A percentile compares a stretch with the other conserved stretches of the same genome.
phyloP scores from a whole-genome alignment of 2,797 vertebrate species.

The Thunnus albacares region DNA sequence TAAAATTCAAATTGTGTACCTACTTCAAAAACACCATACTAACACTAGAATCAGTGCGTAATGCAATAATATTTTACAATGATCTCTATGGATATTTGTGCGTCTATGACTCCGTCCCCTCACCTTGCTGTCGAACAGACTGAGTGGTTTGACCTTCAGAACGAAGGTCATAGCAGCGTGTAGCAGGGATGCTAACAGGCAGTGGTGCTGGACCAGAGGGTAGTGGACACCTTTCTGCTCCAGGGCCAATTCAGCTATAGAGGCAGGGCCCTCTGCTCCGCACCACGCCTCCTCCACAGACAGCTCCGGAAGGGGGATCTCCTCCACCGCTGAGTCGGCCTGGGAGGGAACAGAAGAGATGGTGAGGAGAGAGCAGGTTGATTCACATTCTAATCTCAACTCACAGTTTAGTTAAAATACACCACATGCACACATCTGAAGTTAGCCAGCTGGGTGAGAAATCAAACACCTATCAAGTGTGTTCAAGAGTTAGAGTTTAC shows the following conservation, averaged over 20 bases:
- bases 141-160: constrained; percentile 92
- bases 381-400: neutral
- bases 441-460: neutral
- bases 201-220: constrained; percentile 96
- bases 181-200: constrained; percentile 90
- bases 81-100: neutral
- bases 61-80: too few relatives aligned
- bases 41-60: too few relatives aligned
- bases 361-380: neutral
- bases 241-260: constrained; percentile 94
- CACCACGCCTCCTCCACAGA: constrained; percentile 94
- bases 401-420: neutral
- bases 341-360: constrained; percentile 59
- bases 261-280: constrained; percentile 90
- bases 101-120: constrained; percentile 6
- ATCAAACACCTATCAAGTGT: neutral
- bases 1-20: too few relatives aligned
- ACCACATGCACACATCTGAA: constrained; percentile 14
- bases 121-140: constrained; percentile 97
- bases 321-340: constrained; percentile 92
- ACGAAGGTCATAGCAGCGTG: constrained; percentile 90
- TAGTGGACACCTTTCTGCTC: constrained; percentile 95
- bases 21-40: too few relatives aligned
- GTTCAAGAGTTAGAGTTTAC: too few relatives aligned
- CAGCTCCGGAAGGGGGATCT: constrained; percentile 87